Base-by-base conservation (phyloP, 2,797 vertebrate species). In the Parauchenoglanis ngamensis region DNA sequence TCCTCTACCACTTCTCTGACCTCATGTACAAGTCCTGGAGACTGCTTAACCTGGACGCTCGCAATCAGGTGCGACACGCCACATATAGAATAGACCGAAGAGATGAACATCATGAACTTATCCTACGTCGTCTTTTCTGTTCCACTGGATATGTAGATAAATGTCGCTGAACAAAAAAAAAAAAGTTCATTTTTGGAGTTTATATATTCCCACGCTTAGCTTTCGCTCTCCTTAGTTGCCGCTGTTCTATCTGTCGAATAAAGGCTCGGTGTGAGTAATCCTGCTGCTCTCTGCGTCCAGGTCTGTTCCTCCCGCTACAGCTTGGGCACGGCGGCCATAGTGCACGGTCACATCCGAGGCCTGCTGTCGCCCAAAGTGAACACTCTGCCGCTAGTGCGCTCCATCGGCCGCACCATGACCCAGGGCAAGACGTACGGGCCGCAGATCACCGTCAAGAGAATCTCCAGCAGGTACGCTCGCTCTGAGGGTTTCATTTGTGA, bases 21-120 rank as follows among this genome's bases (percentile, higher is more conserved):
- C 95, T 96, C 90, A 96, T 97, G 96, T 96, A 96, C 91, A 97
- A 95, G 89, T 96, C 96, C 80, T 97, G 96, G 96, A 94, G 95
- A 91, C 94, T 97, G 70, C 93, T 97, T 35, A 96, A 96, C 92
- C 92, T 97, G 84, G 94, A 95, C 72, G 87, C 94, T 73, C 94
- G 91, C 87, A 94, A 92, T 89, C 93, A 93, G 92, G 96, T 96
- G 89, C 2, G 13, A 3, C 75, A 0, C 49, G 0, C 46, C 46
- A n/a, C 72, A 75, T 21, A 25, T 19, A 40, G 67, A 68, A 5
- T 3, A 49, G 23, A 49, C 2, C 4, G 1, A 75, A 23, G 19
- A 23, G 68, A 72, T 72, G 7, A 72, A 44, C 68, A 72, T 40
- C 40, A 68, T 44, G 68, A 70, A 21, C 4, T 28, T 28, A 65